phyloP scores from a whole-genome alignment of 2,113 vertebrate genomes.

The Delphinus delphis region DNA sequence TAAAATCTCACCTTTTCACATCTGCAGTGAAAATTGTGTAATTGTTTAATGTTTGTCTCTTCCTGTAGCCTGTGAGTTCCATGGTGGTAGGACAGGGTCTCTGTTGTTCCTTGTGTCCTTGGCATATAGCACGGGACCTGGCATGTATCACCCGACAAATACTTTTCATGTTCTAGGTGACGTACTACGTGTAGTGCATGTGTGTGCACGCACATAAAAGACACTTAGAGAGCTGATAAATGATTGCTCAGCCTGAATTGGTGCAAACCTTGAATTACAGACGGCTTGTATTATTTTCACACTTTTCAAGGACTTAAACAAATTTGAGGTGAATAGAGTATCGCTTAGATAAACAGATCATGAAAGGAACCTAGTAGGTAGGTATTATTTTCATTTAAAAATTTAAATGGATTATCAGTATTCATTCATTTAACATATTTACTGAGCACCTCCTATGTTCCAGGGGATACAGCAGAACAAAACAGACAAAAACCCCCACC shows the following conservation, averaged over 20 bases:
- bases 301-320: not conserved
- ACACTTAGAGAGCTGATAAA: not conserved
- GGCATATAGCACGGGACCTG: not conserved
- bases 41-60: not conserved
- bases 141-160: not conserved
- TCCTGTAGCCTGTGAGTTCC: not conserved
- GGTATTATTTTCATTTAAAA: not conserved
- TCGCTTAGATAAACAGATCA: not conserved
- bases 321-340: not conserved
- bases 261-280: not conserved
- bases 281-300: not conserved
- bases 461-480: not conserved
- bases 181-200: not conserved
- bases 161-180: not conserved
- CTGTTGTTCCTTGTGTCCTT: not conserved
- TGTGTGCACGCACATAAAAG: not conserved
- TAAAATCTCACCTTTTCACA: not conserved
- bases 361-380: not conserved
- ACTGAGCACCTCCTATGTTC: not conserved
- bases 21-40: not conserved
- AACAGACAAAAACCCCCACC: not conserved
- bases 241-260: not conserved
- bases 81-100: not conserved
- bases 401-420: not conserved
- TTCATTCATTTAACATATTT: not conserved